A percentile compares a stretch with the other conserved stretches of the same genome.
phyloP scores from a whole-genome alignment of 1,140 invertebrate genomes.

The Doryteuthis pealeii region DNA sequence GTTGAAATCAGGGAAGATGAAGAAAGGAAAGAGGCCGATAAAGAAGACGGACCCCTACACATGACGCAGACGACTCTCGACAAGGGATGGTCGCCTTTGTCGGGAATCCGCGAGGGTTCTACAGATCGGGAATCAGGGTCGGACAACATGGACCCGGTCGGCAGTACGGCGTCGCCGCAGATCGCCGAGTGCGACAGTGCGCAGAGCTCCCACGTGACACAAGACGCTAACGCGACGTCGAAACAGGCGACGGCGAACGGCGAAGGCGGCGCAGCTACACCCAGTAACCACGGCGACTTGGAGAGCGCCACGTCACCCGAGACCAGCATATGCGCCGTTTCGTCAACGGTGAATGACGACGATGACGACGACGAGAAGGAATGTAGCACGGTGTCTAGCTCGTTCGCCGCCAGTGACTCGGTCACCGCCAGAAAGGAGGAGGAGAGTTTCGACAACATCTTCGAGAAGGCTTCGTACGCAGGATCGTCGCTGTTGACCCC shows the following conservation, averaged over 20 bases:
- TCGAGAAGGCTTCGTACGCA: too few species aligned
- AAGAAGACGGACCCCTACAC: background rate
- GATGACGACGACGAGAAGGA: background rate
- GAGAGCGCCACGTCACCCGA: background rate
- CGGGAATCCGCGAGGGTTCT: background rate
- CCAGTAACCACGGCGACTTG: background rate
- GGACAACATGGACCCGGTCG: background rate
- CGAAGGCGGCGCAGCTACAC: background rate
- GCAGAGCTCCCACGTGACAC: background rate
- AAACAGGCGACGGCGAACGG: background rate
- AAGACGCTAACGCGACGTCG: background rate
- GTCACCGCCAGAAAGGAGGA: background rate
- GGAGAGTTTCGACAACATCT: background rate
- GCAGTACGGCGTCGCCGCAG: background rate
- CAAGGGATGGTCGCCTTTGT: background rate
- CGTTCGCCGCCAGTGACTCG: background rate
- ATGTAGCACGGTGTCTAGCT: background rate
- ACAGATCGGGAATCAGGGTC: background rate
- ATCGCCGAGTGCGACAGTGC: background rate
- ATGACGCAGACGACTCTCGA: background rate
- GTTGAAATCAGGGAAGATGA: background rate
- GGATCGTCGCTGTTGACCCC: too few species aligned
- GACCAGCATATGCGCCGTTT: background rate
- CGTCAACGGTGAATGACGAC: background rate
- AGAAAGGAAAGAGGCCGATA: background rate